These are phyloP conservation scores for Ophraella communa DNA, from an alignment of 2,888 invertebrate genomes.

Conservation along the genomic window DNA sequence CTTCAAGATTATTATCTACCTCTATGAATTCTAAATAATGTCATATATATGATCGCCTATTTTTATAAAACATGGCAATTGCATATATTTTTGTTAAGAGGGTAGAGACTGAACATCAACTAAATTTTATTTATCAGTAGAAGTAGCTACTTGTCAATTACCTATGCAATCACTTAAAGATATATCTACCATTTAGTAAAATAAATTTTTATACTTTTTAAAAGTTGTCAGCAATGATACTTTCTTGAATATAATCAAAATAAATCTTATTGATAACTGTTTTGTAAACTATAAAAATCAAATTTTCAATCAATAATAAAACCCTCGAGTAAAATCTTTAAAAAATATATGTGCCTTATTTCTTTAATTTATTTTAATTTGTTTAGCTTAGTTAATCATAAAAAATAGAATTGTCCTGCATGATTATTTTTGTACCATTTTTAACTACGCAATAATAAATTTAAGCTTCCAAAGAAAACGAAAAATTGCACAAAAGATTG, in stretches of 20 bases:
- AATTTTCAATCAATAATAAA: too few species aligned
- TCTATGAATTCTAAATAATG: slow-evolving; percentile 23
- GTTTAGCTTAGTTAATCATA: neutral
- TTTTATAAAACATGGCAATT: slow-evolving; percentile 10
- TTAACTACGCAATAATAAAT: slow-evolving; percentile 3
- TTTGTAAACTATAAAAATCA: too few species aligned
- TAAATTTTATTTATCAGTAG: neutral
- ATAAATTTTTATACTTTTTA: neutral
- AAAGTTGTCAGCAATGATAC: too few species aligned
- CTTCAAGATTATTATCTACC: slow-evolving; percentile 13
- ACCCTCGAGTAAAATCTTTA: neutral
- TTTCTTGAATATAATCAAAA: too few species aligned
- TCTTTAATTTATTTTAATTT: neutral
- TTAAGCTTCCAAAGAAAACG: slow-evolving; percentile 29
- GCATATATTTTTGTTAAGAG: slow-evolving; percentile 15
- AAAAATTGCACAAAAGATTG: slow-evolving; percentile 22
- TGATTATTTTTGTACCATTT: slow-evolving; percentile 5
- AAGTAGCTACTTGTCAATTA: slow-evolving; percentile 9
- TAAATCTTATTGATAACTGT: too few species aligned
- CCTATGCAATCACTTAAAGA: neutral
- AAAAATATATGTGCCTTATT: slow-evolving; percentile 24
- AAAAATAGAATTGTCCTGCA: neutral
- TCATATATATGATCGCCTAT: slow-evolving; percentile 4
- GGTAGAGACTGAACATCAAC: slow-evolving; percentile 12
- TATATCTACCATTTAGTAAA: neutral